These are phyloP conservation scores for Carcinoscorpius rotundicauda DNA, from an alignment of 1,140 invertebrate species.

Conservation along the genomic window DNA sequence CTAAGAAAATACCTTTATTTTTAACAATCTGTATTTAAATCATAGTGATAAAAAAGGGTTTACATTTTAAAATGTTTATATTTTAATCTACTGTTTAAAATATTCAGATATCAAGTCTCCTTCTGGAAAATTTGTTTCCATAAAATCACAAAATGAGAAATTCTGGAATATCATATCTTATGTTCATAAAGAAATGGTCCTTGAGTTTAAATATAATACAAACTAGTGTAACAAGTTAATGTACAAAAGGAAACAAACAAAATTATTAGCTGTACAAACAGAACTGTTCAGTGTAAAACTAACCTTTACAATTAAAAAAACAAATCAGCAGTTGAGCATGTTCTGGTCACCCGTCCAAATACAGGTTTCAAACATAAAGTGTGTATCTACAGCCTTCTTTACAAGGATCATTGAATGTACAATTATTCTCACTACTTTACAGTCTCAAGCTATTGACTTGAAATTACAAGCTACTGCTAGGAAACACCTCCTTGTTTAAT, in stretches of 20 bases:
- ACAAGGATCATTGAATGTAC: not conserved
- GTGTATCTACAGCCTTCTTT: not conserved
- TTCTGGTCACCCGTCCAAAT: not conserved
- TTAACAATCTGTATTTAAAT: too few species aligned
- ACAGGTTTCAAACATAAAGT: not conserved
- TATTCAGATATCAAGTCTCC: too few species aligned
- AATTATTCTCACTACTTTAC: not conserved
- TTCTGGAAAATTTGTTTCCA: not conserved
- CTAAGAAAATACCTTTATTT: too few species aligned
- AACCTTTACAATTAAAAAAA: not conserved
- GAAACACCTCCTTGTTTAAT: conserved; percentile 20
- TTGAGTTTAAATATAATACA: not conserved
- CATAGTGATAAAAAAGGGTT: too few species aligned
- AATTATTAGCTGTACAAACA: not conserved
- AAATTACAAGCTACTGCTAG: conserved; percentile 11
- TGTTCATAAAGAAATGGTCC: not conserved
- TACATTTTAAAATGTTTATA: too few species aligned
- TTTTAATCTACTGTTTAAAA: too few species aligned
- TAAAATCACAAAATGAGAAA: not conserved
- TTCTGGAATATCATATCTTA: not conserved
- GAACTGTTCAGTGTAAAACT: not conserved
- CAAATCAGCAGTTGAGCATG: not conserved
- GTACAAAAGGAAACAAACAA: not conserved
- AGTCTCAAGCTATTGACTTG: not conserved
- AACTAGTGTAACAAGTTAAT: not conserved